Evolutionary conservation across 2,113 vertebrate species (phyloP), one percentile per base, ranked within the genome.

Genomic region (Brachyhypopomus occidentalis): DNA sequence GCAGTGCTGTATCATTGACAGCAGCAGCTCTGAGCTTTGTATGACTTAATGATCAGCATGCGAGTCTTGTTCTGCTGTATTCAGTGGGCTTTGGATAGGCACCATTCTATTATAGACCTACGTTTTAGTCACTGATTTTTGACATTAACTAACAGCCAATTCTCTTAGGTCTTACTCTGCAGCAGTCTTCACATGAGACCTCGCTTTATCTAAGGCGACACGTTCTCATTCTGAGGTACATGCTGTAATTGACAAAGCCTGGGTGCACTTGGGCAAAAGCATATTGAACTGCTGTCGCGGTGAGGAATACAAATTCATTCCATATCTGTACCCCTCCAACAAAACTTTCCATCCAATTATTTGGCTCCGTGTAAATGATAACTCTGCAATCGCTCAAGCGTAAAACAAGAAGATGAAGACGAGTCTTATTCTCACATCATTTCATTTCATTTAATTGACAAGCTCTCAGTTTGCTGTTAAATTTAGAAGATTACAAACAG

Each of bases 401-500:
- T 96, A 92, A 96, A 98, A 99, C 96, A 96, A 96, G 96, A 94
- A 97, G 96, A 98, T 97, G 96, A 97, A 97, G 96, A 98, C 90
- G 93, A 96, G 94, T 93, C 92, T 94, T 93, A 93, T 94, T 96
- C 96, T 96, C 95, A 95, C 95, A 94, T 97, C 96, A 96, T 97
- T 97, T 97, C 95, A 93, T 95, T 94, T 94, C 92, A 90, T 96
- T 94, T 97, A 98, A 98, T 98, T 98, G 97, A 98, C 96, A 96
- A 96, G 94, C 92, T 95, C 96, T 96, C 88, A 87, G 94, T 94
- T 41, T 89, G 89, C 94, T 95, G 95, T 96, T 96, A 95, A 96
- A 94, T 96, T 95, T 95, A 94, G 94, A 95, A 95, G 94, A 97
- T 97, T 95, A 96, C 94, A 97, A 97, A 97, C 95, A 93, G 95